Evolutionary conservation across 64 coral and sea anemone species (phyloP).

Genomic region (Stichodactyla helianthus): DNA sequence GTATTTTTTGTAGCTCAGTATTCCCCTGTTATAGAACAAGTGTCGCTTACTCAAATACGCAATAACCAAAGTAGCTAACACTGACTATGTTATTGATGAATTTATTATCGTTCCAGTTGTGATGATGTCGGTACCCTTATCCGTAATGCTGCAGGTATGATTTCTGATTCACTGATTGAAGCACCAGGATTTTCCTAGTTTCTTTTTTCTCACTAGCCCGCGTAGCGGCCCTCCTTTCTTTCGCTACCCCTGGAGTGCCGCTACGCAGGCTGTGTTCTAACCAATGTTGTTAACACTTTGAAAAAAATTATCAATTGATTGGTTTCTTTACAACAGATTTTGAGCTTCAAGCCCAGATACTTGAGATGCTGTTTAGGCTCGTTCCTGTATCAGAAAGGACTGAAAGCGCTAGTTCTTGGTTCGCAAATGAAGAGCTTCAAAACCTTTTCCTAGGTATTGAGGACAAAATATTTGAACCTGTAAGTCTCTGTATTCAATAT

Average conservation of each 20-base stretch:
- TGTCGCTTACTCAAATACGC: too few relatives aligned
- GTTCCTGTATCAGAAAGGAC: neutral
- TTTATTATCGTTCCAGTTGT: neutral
- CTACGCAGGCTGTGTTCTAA: too few relatives aligned
- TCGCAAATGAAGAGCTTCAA: conserved; percentile 5
- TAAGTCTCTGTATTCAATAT: neutral
- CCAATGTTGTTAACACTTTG: too few relatives aligned
- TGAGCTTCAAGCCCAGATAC: conserved; percentile 21
- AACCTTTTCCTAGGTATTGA: neutral
- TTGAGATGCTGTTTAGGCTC: conserved; percentile 17
- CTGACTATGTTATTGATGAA: neutral
- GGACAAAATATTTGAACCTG: conserved; percentile 2
- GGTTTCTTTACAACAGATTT: neutral
- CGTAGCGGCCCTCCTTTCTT: too few relatives aligned
- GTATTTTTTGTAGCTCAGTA: too few relatives aligned
- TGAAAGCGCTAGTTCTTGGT: neutral
- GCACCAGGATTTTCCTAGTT: neutral
- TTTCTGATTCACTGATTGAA: neutral
- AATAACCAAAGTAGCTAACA: too few relatives aligned
- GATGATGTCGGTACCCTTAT: neutral
- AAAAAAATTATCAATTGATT: too few relatives aligned
- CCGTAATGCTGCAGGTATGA: neutral
- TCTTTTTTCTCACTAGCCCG: too few relatives aligned
- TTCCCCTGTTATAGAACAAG: too few relatives aligned
- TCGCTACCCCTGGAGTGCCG: too few relatives aligned